Evolutionary conservation across 2,888 invertebrate species (phyloP), one percentile per base, ranked within the genome.

Genomic region (Tubulanus polymorphus): DNA sequence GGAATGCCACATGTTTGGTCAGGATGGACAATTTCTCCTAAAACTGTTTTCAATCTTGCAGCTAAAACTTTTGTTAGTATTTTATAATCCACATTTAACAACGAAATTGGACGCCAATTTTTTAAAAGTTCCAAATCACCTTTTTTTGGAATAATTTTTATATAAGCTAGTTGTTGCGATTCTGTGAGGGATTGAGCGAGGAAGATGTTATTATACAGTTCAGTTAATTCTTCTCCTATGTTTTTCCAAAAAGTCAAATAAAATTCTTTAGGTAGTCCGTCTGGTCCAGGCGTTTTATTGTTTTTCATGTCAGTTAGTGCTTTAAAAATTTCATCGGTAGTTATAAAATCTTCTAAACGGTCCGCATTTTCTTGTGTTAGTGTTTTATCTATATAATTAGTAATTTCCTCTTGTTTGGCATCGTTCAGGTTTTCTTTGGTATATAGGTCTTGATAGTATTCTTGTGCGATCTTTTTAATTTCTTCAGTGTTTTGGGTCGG

Each of bases 11-110:
- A 41, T 41, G 66, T 64, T 61, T 65, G 64, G 45, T 59, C 55
- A 6, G 46, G 37, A 20, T 57, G 53, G 35, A 65, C 54, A 8
- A 64, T 48, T 15, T 53, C 37, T 1, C 51, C 35, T 29, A 65
- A 37, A 26, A 65, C 57, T 10, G 29, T 30, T 18, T 53, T 51
- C 23, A 66, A 45, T 2, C 64, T 18, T 32, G 55, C 61, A 10
- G 61, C 29, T 12, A 65, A 29, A 18, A 56, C 25, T 58, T 65
- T 64, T 1, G 63, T 63, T 2, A 65, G 26, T 45, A 64, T 60
- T 55, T 66, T 63, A 15, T 62, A 55, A 47, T 66, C 64, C 6
- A 61, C 37, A 57, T 65, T 63, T 25, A 65, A 46, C 2, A 65
- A 37, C 5, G 62, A 63, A 28, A 66, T 66, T 3, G 64, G 67